These are phyloP conservation scores for Dreissena polymorpha DNA, from an alignment of 1,140 invertebrate species.

Conservation along the genomic window DNA sequence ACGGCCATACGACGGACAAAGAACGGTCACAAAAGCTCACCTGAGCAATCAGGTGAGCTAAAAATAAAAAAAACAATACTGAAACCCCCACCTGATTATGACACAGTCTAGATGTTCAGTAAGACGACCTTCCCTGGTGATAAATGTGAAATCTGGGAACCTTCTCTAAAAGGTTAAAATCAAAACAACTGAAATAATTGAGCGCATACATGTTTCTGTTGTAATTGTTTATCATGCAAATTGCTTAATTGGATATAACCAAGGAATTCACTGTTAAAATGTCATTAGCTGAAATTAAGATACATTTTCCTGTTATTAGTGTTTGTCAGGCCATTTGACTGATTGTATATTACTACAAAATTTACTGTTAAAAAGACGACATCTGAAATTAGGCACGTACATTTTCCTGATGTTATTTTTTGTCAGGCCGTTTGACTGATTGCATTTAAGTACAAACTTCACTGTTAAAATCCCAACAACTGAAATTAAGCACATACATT, in stretches of 20 bases:
- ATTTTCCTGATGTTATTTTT: too few relatives aligned
- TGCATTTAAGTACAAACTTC: background rate
- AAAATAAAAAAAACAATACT: background rate
- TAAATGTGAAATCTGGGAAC: conserved; percentile 98
- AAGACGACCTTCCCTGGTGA: conserved; percentile 89
- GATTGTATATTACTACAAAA: too few relatives aligned
- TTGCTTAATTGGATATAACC: background rate
- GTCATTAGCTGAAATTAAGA: background rate
- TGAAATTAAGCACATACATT: background rate
- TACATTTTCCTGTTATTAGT: too few relatives aligned
- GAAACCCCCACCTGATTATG: conserved; percentile 87
- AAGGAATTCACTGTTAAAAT: background rate
- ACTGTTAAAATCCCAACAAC: background rate
- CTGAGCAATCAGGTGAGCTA: too few relatives aligned
- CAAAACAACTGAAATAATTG: background rate
- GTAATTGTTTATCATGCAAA: background rate
- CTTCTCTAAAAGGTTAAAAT: conserved; percentile 83
- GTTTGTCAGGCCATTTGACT: too few relatives aligned
- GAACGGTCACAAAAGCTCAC: too few relatives aligned
- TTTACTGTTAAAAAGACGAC: too few relatives aligned
- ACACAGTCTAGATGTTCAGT: conserved; percentile 98
- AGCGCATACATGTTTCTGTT: background rate
- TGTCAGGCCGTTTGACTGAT: background rate
- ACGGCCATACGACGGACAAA: too few relatives aligned
- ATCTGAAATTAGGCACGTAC: too few relatives aligned